phyloP scores from a whole-genome alignment of 2,888 invertebrate species.

The Drosophila nr. perissopoda region DNA sequence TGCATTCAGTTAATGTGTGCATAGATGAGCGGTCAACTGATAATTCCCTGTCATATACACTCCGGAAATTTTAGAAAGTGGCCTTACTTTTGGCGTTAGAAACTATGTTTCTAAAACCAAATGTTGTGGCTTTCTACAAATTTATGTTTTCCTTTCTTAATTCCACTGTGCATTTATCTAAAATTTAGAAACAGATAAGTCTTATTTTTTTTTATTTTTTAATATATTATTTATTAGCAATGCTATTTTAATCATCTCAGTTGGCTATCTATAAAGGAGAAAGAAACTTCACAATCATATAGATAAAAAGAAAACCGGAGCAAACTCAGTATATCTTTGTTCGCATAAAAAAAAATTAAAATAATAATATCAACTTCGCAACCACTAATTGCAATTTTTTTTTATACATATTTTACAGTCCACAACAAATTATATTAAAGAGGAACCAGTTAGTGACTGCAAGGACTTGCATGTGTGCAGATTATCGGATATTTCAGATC shows the following conservation, averaged over 20 bases:
- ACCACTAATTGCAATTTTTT: not conserved
- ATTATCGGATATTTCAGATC: conserved; percentile 95
- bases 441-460: conserved; percentile 88
- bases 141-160: not conserved
- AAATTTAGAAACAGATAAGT: not conserved
- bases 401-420: conserved; percentile 58
- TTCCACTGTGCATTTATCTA: not conserved
- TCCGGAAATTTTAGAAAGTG: too few relatives aligned
- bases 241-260: not conserved
- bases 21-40: not conserved
- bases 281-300: not conserved
- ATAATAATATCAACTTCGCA: not conserved
- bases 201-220: not conserved
- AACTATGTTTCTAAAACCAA: not conserved
- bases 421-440: conserved; percentile 83
- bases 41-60: not conserved
- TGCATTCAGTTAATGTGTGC: not conserved
- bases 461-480: conserved; percentile 92
- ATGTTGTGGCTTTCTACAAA: not conserved
- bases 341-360: not conserved
- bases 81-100: not conserved
- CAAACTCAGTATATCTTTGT: not conserved
- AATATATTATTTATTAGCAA: not conserved
- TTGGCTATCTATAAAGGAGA: not conserved
- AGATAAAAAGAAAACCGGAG: not conserved